phyloP scores from a whole-genome alignment of 2,797 vertebrate species.

The Parauchenoglanis punctatus region DNA sequence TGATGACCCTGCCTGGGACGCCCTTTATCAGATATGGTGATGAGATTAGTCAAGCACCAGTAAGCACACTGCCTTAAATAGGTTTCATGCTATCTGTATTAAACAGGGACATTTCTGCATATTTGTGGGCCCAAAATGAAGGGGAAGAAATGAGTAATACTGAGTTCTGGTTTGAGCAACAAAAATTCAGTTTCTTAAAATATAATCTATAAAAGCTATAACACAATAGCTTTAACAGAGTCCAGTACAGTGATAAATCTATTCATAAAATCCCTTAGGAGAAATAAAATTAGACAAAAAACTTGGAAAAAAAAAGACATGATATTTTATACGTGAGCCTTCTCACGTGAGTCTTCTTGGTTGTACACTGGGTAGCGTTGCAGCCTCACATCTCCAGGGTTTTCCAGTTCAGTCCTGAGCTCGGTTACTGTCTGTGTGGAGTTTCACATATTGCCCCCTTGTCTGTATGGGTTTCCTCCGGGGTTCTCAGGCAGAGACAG shows the following conservation, averaged over 20 bases:
- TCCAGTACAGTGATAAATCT: neutral
- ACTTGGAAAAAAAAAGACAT: too few species aligned
- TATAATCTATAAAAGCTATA: neutral
- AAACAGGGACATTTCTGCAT: neutral
- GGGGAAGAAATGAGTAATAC: neutral
- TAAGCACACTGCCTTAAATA: constrained; percentile 39
- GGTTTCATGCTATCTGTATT: neutral
- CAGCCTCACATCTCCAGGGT: neutral
- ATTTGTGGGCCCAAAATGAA: neutral
- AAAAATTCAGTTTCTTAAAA: neutral
- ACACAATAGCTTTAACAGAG: neutral
- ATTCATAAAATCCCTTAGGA: neutral
- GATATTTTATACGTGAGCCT: neutral
- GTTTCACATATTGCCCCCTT: neutral
- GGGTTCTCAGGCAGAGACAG: neutral
- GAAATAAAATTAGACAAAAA: neutral
- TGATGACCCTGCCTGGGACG: constrained; percentile 79
- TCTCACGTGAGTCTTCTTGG: too few species aligned
- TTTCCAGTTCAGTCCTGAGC: neutral
- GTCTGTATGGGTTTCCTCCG: neutral
- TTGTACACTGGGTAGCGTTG: neutral
- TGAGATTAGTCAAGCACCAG: constrained; percentile 62
- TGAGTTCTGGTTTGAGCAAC: neutral
- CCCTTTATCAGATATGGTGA: constrained; percentile 69
- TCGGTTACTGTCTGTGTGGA: neutral